Base-by-base conservation (phyloP, 1,140 invertebrate species). In the Leptoteleia sp. region DNA sequence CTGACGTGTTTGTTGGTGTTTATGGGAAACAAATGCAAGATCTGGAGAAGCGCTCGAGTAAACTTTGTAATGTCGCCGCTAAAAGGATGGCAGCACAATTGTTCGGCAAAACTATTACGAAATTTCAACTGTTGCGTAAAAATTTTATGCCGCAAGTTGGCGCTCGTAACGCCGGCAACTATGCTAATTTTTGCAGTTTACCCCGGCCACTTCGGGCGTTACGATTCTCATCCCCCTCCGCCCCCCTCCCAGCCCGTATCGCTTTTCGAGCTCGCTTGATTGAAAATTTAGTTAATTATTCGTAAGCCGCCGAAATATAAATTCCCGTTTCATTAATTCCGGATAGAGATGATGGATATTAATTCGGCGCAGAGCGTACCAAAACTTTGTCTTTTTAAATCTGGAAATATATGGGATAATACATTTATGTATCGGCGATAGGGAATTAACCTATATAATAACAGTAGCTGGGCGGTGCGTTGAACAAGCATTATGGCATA, bases 401-500 rank as follows among this genome's bases (percentile, higher is more conserved):
- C 45, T 13, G 43, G 73, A 78, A 83, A 71, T 83, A 75, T 76
- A 37, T 40, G 42, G 33, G 31, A 80, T 75, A 81, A 82, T 76
- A 57, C 67, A 80, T 81, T 70, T 75, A 79, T 65, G 65, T 76
- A 82, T 75, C 50, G 72, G 62, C 59, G 55, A 70, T 38, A 75
- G 59, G 55, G 76, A 81, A 79, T 81, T 72, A 82, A 82, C 76
- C 79, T 61, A 76, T 68, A 82, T 76, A 73, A 73, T 68, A 76
- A 67, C 61, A 65, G 68, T 79, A 78, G 50, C 61, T 47, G 70
- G 25, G 31, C 61, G 52, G 62, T 61, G 70, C 59, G 50, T 65
- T 54, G 65, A 67, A 64, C 59, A 64, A 75, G 72, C 76, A 76
- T 55, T 83, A 80, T 80, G 71, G 78, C 79, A 82, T 59, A 71